Conservation (phyloP, 2,888 invertebrate genomes). For the Zaprionus bogoriensis region DNA sequence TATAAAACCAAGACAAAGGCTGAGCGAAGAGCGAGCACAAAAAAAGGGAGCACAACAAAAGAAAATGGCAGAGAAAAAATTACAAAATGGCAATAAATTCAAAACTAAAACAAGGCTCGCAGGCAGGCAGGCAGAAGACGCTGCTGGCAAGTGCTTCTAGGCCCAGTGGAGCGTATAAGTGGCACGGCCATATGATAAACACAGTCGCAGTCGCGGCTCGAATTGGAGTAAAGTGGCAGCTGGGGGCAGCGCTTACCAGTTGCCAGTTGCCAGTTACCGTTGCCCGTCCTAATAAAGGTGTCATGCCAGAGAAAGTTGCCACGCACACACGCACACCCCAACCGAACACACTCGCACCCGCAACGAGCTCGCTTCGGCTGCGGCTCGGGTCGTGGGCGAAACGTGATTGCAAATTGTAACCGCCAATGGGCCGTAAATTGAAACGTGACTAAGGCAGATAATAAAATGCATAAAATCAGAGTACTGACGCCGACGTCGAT, state of each 20-base stretch:
- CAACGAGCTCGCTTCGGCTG: conserved; percentile 3
- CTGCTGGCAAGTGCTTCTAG: conserved; percentile 18
- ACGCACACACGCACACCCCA: conserved; percentile 18
- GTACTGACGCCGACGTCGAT: conserved; percentile 50
- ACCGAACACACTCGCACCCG: conserved; percentile 1
- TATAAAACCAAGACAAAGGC: conserved; percentile 69
- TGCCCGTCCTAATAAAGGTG: conserved; percentile 66
- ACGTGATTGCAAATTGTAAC: conserved; percentile 83
- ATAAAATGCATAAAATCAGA: conserved; percentile 81
- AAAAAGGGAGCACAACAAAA: conserved; percentile 7
- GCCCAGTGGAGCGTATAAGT: conserved; percentile 58
- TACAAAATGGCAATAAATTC: conserved; percentile 78
- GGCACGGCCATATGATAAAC: conserved; percentile 71
- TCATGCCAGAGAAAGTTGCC: conserved; percentile 66
- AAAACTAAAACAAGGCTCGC: conserved; percentile 69
- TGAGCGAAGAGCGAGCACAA: conserved; percentile 27
- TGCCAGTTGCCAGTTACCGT: conserved; percentile 26
- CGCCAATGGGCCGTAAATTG: conserved; percentile 83
- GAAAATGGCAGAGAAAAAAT: conserved; percentile 43
- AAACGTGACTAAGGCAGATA: conserved; percentile 81
- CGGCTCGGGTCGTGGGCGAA: conserved; percentile 42
- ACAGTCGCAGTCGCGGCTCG: conserved; percentile 29
- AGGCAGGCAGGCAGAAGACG: neutral
- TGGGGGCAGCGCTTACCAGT: conserved; percentile 22
- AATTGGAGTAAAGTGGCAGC: conserved; percentile 17